Conservation (phyloP, 2,888 invertebrate species). For the Melieria omissa region DNA sequence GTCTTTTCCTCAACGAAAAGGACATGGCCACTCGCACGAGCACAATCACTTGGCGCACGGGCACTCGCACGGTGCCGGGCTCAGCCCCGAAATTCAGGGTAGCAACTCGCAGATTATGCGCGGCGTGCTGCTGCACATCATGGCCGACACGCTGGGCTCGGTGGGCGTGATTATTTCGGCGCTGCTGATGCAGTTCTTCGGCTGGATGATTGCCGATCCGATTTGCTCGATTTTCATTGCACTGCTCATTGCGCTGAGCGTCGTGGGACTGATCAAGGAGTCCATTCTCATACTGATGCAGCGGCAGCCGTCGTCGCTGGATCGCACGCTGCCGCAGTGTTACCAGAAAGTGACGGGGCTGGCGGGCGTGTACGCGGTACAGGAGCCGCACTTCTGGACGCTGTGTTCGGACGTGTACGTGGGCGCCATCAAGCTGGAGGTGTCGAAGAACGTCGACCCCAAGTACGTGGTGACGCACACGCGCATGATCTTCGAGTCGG, state of each 20-base stretch:
- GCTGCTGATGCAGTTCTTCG: conserved; percentile 91
- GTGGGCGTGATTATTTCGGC: conserved; percentile 97
- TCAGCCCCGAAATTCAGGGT: conserved; percentile 61
- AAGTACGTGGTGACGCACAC: conserved; percentile 93
- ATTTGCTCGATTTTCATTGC: conserved; percentile 98
- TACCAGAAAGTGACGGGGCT: conserved; percentile 90
- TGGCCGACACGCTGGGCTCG: conserved; percentile 96
- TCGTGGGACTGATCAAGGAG: conserved; percentile 84
- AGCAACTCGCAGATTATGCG: conserved; percentile 91
- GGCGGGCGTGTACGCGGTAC: conserved; percentile 94
- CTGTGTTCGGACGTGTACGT: conserved; percentile 93
- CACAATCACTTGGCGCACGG: conserved; percentile 56
- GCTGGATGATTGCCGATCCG: conserved; percentile 99
- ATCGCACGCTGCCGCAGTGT: conserved; percentile 85
- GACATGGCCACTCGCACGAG: conserved; percentile 53
- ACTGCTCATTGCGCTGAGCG: conserved; percentile 88
- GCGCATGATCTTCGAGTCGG: conserved; percentile 92
- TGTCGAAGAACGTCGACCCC: conserved; percentile 91
- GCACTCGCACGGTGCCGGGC: conserved; percentile 58
- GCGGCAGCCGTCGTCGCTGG: conserved; percentile 85
- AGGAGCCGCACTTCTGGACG: conserved; percentile 99
- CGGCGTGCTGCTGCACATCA: conserved; percentile 95
- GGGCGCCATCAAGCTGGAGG: conserved; percentile 94
- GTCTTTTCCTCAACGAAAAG: conserved; percentile 30
- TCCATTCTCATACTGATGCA: conserved; percentile 94